Base-by-base conservation (phyloP, 2,888 invertebrate species). In the Andrena hattorfiana region DNA sequence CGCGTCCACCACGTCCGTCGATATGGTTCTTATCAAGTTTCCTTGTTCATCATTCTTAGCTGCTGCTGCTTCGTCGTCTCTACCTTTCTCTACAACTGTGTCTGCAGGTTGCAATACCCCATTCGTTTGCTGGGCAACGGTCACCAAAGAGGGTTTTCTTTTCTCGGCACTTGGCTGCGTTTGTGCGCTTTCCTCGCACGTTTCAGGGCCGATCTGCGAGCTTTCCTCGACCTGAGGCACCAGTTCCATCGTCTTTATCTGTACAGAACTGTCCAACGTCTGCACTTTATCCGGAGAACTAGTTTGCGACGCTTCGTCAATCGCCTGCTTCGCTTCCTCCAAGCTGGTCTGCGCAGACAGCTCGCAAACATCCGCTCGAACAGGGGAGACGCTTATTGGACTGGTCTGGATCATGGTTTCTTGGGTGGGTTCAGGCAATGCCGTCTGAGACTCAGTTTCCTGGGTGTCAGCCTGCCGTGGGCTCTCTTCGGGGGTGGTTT, bases 241-340 rank as follows among this genome's bases (percentile, higher is more conserved):
- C 51, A 91, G 85, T 59, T 93, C 93, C 16, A 77, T 76, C 3
- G 75, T 79, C 30, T 90, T 72, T 26, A 92, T 91, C 64, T 93
- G 93, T 10, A 91, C 81, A 1, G 89, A 90, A 16, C 84, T 77
- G 26, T 91, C 94, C 91, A 77, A 30, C 79, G 85, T 83, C 88
- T 92, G 7, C 84, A 86, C 0, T 89, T 90, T 81, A 84, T 89
- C 84, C 84, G 92, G 89, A 81, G 87, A 30, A 54, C 72, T 49
- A 49, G 92, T 87, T 69, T 89, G 88, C 1, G 90, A 92, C 7
- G 90, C 86, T 62, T 93, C 93, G 8, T 94, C 94, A 5, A 83
- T 73, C 4, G 92, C 93, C 77, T 90, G 42, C 16, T 90, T 89
- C 28, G 85, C 87, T 91, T 95, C 92, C 89, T 94, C 87, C 94